Evolutionary conservation across 2,888 invertebrate genomes (phyloP).

Genomic region (Agrochola lota): DNA sequence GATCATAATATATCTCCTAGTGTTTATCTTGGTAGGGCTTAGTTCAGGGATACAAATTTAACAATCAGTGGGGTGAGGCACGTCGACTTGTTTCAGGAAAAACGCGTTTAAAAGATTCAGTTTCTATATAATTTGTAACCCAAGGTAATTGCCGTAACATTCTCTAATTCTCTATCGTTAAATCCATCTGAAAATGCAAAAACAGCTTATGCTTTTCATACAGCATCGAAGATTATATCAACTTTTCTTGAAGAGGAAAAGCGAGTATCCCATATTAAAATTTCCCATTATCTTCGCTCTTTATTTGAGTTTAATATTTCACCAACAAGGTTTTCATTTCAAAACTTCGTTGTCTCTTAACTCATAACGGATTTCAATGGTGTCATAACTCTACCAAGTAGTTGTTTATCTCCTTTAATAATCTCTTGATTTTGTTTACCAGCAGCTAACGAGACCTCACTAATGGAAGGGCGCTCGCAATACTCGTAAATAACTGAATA

Average conservation of each 20-base stretch:
- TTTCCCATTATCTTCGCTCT: neutral
- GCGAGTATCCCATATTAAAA: too few species aligned
- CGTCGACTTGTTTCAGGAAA: neutral
- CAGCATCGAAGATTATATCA: neutral
- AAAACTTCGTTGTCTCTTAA: conserved; percentile 36
- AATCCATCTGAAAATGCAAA: neutral
- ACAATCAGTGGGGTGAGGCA: neutral
- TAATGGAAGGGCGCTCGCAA: conserved; percentile 70
- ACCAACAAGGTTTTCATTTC: conserved; percentile 35
- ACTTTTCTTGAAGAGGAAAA: neutral
- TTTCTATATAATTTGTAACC: neutral
- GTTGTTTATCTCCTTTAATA: conserved; percentile 46
- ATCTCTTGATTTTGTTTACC: conserved; percentile 74
- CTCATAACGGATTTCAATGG: conserved; percentile 47
- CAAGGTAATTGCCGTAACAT: neutral
- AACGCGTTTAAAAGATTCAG: neutral
- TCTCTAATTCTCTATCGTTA: neutral
- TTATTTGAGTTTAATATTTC: conserved; percentile 24
- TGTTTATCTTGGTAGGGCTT: neutral
- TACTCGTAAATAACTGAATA: conserved; percentile 78
- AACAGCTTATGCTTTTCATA: neutral
- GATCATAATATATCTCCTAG: conserved; percentile 16
- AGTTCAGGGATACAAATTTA: conserved; percentile 5
- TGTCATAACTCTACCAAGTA: conserved; percentile 24
- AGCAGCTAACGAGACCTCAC: conserved; percentile 25